phyloP scores from a whole-genome alignment of 2,113 vertebrate species.

The Menura novaehollandiae region DNA sequence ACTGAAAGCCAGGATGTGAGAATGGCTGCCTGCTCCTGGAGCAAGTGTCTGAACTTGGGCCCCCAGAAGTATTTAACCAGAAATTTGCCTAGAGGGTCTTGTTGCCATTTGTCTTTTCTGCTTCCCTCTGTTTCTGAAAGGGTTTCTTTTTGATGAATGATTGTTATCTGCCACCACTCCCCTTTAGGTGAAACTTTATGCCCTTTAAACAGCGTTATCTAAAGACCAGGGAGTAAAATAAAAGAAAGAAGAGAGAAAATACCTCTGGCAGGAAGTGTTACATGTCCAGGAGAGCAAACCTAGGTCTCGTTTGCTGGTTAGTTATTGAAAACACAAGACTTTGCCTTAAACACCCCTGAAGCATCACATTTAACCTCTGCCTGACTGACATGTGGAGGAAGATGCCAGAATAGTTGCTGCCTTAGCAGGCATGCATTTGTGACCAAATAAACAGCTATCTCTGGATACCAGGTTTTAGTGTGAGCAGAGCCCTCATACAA shows the following conservation, averaged over 20 bases:
- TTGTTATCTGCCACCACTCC: background rate
- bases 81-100: conserved; percentile 1
- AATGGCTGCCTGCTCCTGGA: background rate
- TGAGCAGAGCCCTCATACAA: background rate
- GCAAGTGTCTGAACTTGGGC: background rate
- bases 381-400: background rate
- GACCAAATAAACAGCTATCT: background rate
- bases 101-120: background rate
- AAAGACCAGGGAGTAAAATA: background rate
- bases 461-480: background rate
- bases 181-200: background rate
- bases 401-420: background rate
- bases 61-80: background rate
- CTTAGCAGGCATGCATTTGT: background rate
- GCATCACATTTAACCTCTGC: background rate
- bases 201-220: background rate
- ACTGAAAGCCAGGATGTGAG: background rate
- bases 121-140: background rate
- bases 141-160: background rate
- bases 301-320: background rate
- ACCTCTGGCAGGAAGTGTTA: background rate
- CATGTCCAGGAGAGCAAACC: background rate
- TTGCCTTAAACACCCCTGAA: background rate
- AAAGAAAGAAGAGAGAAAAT: background rate
- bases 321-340: background rate